Evolutionary conservation across 2,113 vertebrate genomes (phyloP), one percentile per base, ranked within the genome.

Genomic region (Heptranchias perlo): DNA sequence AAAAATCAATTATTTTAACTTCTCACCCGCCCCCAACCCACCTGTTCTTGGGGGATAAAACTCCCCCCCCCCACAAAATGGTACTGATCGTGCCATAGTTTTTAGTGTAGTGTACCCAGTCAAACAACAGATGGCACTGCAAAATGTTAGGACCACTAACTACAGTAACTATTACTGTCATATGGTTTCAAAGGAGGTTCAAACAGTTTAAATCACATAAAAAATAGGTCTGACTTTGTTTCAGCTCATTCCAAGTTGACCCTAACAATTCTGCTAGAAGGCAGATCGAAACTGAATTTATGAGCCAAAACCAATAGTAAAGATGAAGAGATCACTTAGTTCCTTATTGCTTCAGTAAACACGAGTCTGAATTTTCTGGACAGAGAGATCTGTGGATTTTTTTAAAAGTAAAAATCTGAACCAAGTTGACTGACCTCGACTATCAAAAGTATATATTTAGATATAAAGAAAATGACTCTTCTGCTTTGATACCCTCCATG

Each of bases 91-190:
- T 35, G 52, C 11, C 31, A 31, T 31, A 28, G 52, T 16, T 58
- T 93, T 86, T 44, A 62, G 13, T 35, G 91, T 39, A 64, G n/a
- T 39, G 16, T 93, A 64, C 18, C n/a, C 58, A 64, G 21, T 39
- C 35, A 16, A 18, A 31, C 91, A 61, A 93, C 91, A 93, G 91
- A 93, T 91, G 87, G 52, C 87, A 91, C 87, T 91, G 28, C 52
- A 91, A 91, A 91, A 58, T 58, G 61, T 58, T 31, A 23, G 3
- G 35, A 39, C 54, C 62, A 62, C 14, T 18, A 31, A 52, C 21
- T 52, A 47, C 44, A 87, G 47, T 52, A 23, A 52, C 47, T 0
- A 87, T 28, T 25, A 49, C 21, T 87, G 23, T 49, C 23, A 49
- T 10, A 86, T 52, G 47, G 13, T 82, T 82, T 44, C n/a, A 82